phyloP scores from a whole-genome alignment of 2,888 invertebrate genomes.

The Branchipolynoe longqiensis region DNA sequence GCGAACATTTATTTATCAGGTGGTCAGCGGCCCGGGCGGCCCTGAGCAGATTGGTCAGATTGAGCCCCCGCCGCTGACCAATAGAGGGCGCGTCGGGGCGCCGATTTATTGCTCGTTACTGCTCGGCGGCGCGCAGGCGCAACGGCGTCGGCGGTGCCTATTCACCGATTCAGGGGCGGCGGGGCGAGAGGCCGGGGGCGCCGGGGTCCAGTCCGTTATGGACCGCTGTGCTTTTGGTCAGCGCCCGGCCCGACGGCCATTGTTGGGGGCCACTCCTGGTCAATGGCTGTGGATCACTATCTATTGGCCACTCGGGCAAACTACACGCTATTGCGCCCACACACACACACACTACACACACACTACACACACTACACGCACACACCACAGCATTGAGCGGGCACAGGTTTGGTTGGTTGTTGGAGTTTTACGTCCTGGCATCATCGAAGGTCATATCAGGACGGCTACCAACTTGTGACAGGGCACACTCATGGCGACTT shows the following conservation, averaged over 20 bases:
- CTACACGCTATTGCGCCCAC: too few relatives aligned
- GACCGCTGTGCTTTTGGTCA: constrained; percentile 44
- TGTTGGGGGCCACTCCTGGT: constrained; percentile 30
- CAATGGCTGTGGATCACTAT: constrained; percentile 47
- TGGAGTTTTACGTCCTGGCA: too few relatives aligned
- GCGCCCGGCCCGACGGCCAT: neutral
- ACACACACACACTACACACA: constrained; percentile 29
- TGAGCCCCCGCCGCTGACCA: constrained; percentile 32
- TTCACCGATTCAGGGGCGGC: constrained; percentile 16
- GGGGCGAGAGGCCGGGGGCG: constrained; percentile 20
- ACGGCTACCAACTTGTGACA: too few relatives aligned
- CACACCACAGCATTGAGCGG: too few relatives aligned
- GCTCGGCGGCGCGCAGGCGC: neutral
- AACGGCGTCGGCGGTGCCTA: neutral
- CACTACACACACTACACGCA: constrained; percentile 29
- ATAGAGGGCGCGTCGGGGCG: constrained; percentile 32
- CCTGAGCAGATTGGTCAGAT: constrained; percentile 44
- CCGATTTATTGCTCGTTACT: constrained; percentile 48
- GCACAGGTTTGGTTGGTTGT: too few relatives aligned
- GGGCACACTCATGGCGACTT: too few relatives aligned
- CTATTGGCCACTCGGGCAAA: constrained; percentile 51
- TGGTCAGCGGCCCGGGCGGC: too few relatives aligned
- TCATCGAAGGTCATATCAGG: too few relatives aligned
- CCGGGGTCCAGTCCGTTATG: constrained; percentile 16
- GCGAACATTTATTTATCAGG: constrained; percentile 36